Conservation (phyloP, 2,888 invertebrate genomes). For the Drosophila basisetae region DNA sequence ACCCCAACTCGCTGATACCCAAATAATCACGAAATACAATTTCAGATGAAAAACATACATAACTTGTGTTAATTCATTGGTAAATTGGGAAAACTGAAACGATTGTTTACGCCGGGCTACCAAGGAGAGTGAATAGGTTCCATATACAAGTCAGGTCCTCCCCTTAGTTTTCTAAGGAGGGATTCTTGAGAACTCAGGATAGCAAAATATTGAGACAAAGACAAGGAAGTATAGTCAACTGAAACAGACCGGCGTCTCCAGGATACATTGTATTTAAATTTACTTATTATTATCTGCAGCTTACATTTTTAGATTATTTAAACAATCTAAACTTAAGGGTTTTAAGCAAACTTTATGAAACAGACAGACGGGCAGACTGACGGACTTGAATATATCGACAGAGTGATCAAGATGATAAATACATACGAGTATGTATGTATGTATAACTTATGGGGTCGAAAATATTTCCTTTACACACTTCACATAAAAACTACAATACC, state of each 20-base stretch:
- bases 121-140: background rate
- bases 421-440: background rate
- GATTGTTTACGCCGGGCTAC: constrained; percentile 30
- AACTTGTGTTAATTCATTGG: constrained; percentile 57
- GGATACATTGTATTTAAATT: background rate
- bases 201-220: background rate
- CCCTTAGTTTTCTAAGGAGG: background rate
- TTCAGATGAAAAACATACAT: constrained; percentile 54
- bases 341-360: background rate
- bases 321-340: background rate
- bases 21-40: constrained; percentile 42
- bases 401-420: background rate
- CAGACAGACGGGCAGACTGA: background rate
- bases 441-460: background rate
- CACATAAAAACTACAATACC: background rate
- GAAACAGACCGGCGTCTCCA: background rate
- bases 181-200: background rate
- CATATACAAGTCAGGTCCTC: background rate
- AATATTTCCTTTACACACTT: background rate
- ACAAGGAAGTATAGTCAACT: background rate
- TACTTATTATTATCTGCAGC: background rate
- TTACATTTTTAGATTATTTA: background rate
- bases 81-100: constrained; percentile 23
- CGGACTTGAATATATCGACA: background rate
- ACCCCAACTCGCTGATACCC: constrained; percentile 11